These are phyloP conservation scores for Phyllotreta cruciferae DNA, from an alignment of 2,888 invertebrate species.

Conservation along the genomic window DNA sequence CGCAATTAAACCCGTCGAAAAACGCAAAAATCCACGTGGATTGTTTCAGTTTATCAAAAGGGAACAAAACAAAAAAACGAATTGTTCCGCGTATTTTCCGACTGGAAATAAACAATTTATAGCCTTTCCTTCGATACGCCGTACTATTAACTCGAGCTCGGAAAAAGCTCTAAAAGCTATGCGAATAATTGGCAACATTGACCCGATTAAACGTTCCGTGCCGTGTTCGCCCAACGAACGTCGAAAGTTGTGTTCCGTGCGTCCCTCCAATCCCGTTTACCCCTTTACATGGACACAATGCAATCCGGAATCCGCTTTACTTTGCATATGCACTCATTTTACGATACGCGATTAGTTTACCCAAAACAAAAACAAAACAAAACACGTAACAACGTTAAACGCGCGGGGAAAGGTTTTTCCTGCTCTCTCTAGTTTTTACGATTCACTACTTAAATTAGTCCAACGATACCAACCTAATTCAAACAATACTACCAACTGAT, in stretches of 20 bases:
- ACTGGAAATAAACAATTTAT: conserved; percentile 36
- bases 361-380: neutral
- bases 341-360: conserved; percentile 15
- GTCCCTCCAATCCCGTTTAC: conserved; percentile 13
- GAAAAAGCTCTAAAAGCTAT: conserved; percentile 38
- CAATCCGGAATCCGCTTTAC: conserved; percentile 13
- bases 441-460: too few relatives aligned
- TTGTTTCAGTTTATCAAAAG: conserved; percentile 13
- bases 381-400: neutral
- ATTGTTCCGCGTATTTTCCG: conserved; percentile 30
- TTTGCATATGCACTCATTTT: conserved; percentile 13
- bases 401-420: too few relatives aligned
- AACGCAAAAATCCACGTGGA: conserved; percentile 15
- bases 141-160: conserved; percentile 24
- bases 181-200: conserved; percentile 48
- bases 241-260: conserved; percentile 13
- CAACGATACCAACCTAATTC: too few relatives aligned
- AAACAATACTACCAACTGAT: too few relatives aligned
- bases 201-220: conserved; percentile 32
- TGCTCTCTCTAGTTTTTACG: too few relatives aligned
- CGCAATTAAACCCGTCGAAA: conserved; percentile 7
- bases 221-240: conserved; percentile 19
- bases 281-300: conserved; percentile 9
- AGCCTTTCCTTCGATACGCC: conserved; percentile 29
- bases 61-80: conserved; percentile 11